A percentile compares a stretch with the other conserved stretches of the same genome.
Conservation (phyloP, 2,888 invertebrate genomes). For the Stenodema calcarata region DNA sequence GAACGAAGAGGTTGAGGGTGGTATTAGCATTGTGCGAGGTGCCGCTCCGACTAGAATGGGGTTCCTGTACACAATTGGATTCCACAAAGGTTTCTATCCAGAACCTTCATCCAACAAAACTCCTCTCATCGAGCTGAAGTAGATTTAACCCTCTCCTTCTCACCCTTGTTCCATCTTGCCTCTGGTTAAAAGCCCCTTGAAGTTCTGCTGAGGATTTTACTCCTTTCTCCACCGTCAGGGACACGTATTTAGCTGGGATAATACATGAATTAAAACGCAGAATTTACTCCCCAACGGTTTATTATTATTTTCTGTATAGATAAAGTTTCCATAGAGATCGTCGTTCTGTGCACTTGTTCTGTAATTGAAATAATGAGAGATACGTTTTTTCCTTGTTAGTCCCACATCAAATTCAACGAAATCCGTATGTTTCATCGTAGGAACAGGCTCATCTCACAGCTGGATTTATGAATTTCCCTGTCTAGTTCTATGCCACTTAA, state of each 20-base stretch:
- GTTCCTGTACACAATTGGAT: not conserved
- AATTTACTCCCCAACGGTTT: no score
- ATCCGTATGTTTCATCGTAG: no score
- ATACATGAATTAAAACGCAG: not conserved
- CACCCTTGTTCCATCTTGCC: constrained; percentile 4
- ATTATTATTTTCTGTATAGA: no score
- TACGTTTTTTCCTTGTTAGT: no score
- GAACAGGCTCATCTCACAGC: no score
- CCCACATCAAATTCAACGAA: no score
- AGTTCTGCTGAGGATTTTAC: not conserved
- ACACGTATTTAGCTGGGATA: constrained; percentile 10
- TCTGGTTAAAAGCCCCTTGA: constrained; percentile 17
- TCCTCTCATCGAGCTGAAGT: not conserved
- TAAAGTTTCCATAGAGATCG: no score
- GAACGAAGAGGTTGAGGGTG: not conserved
- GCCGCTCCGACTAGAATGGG: not conserved
- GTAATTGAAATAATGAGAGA: no score
- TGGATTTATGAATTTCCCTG: no score
- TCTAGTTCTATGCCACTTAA: no score
- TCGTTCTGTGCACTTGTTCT: no score
- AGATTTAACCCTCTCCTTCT: not conserved
- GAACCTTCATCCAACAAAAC: constrained; percentile 7
- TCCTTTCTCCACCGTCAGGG: not conserved
- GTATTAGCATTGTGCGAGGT: constrained; percentile 34
- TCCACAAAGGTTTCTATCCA: constrained; percentile 4